Evolutionary conservation across 2,113 vertebrate species (phyloP), one percentile per base, ranked within the genome.

Genomic region (Oncorhynchus gorbuscha): DNA sequence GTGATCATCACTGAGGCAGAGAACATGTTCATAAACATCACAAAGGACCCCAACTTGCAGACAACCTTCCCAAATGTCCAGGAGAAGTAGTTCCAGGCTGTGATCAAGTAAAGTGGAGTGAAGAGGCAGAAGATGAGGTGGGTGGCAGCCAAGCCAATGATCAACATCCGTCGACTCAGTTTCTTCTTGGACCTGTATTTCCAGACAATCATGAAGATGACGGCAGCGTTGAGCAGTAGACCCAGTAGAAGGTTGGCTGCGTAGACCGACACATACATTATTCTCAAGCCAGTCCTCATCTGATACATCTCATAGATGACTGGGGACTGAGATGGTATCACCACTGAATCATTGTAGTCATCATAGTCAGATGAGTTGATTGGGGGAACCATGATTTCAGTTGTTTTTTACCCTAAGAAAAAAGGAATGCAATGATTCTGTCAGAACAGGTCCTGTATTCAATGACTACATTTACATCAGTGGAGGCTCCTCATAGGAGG

Each of bases 11-110:
- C 5, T 16, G 51, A 83, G 6, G 77, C 73, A 75, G 76, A 85
- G 13, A 72, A 77, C 30, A 45, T n/a, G 18, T 75, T 80, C 39
- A 8, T 18, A 62, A 48, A 76, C 51, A 22, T 12, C 5, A 79
- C 13, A 20, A 69, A 81, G 61, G 82, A 84, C 4, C 76, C 72
- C 66, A 84, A 1, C 45, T 84, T 84, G 82, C 82, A 84, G 5
- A 35, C 49, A 13, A n/a, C 2, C 1, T 0, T 5, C 61, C 79
- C 82, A 3, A 61, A 71, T 1, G 68, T 24, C 82, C 79, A 84
- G 55, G 49, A 18, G 14, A 81, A 84, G 12, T 81, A 0, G 14
- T 75, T 4, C 73, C 77, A 79, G 22, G 49, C 74, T 16, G 76
- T 76, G 11, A 76, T 55, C 51, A 55, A 14, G 51, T 55, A 16